A percentile compares a stretch with the other conserved stretches of the same genome.
Evolutionary conservation across 2,888 invertebrate genomes (phyloP).

Genomic region (Cecidostiba fungosa): DNA sequence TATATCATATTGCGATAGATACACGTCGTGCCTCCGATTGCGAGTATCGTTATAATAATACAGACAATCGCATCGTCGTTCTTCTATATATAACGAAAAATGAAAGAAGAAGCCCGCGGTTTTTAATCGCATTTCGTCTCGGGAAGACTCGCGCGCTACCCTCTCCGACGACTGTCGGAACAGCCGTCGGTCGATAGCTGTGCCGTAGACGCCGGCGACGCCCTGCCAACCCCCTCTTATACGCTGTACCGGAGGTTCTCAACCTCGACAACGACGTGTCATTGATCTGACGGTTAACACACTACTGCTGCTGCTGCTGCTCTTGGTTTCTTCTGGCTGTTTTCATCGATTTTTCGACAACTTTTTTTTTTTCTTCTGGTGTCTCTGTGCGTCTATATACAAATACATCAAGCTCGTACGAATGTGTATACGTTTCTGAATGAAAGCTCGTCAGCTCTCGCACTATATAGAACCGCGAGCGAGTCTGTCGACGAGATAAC

Average conservation of each 20-base stretch:
- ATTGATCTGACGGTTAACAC: slow-evolving; percentile 58
- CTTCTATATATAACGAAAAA: not conserved
- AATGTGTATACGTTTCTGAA: not conserved
- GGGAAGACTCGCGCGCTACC: slow-evolving; percentile 65
- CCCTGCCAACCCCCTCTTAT: slow-evolving; percentile 71
- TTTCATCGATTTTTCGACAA: slow-evolving; percentile 3
- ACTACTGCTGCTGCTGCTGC: not conserved
- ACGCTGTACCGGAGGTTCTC: slow-evolving; percentile 75
- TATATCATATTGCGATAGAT: too few species aligned
- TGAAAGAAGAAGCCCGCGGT: slow-evolving; percentile 9
- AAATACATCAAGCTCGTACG: not conserved
- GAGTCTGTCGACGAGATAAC: too few species aligned
- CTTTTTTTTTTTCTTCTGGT: not conserved
- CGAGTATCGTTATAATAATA: too few species aligned
- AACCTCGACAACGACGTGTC: slow-evolving; percentile 67
- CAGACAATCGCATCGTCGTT: not conserved
- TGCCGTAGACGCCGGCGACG: slow-evolving; percentile 79
- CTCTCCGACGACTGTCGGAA: slow-evolving; percentile 25
- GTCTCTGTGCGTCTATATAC: not conserved
- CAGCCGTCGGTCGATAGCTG: slow-evolving; percentile 77
- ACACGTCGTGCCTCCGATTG: too few species aligned
- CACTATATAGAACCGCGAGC: too few species aligned
- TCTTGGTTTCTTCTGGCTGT: not conserved
- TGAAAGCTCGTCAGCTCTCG: not conserved
- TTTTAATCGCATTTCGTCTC: slow-evolving; percentile 55